Evolutionary conservation across 2,888 invertebrate species (phyloP), one percentile per base, ranked within the genome.

Genomic region (Agrochola lychnidis): DNA sequence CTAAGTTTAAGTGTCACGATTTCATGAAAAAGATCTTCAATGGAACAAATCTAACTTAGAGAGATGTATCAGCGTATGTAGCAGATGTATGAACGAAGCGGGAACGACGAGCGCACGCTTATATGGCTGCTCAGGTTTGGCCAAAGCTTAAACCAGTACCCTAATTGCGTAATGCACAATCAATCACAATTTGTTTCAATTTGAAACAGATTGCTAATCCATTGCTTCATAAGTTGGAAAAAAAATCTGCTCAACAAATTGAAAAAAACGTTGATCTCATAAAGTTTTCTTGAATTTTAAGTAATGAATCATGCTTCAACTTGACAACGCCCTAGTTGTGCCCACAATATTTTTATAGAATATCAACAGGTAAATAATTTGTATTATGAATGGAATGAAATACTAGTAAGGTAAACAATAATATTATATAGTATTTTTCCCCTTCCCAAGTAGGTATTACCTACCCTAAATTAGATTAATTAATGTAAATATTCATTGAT

Each of bases 291-390:
- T 42, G 40, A 75, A 51, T 63, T 75, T 62, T 25, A 45, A 61
- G 9, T n/a, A 25, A 63, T 53, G 77, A 75, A 42, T 75, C 75
- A 77, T 77, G 9, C 4, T 30, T 7, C 7, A 53, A 12, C n/a
- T 68, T 68, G 61, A 36, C n/a, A 57, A 45, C 4, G n/a, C 19
- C 45, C n/a, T 40, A 42, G 22, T 40, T 30, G 16, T 40, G 36
- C 25, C 36, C 12, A 63, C 25, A 75, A 45, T n/a, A 51, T 14
- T 19, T 19, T 12, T 30, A 36, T 19, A 61, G 9, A 19, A 4
- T 4, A 30, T 36, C 12, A 40, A 59, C 22, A 73, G 57, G 57
- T 73, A 48, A 19, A 36, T 25, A 45, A 36, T 74, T 19, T 0
- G 19, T n/a, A 30, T 45, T 22, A 75, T 56, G 19, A 76, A 36